Base-by-base conservation (phyloP, 1,140 invertebrate genomes). In the Lerema accius region DNA sequence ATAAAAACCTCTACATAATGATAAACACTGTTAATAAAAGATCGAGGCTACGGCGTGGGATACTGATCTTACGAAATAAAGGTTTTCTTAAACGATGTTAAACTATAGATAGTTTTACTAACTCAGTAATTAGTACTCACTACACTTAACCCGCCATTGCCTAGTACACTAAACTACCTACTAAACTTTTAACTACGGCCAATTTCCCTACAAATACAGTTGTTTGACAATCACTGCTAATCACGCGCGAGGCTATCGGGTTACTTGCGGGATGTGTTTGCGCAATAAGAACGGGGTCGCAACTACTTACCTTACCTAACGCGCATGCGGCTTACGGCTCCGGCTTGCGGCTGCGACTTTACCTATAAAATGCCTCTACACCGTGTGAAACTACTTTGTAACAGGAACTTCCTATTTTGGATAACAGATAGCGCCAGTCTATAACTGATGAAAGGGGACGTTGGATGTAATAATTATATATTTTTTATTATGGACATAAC, bases 151-250 rank as follows among this genome's bases (percentile, higher is more conserved):
- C n/a, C n/a, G n/a, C n/a, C n/a, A n/a, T n/a, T n/a, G n/a, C n/a
- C n/a, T n/a, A n/a, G n/a, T n/a, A n/a, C n/a, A n/a, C n/a, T n/a
- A n/a, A n/a, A n/a, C n/a, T n/a, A n/a, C n/a, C n/a, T 32, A 32
- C 28, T 4, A 9, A 32, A 10, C 28, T 32, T 7, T 37, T 1
- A 37, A 11, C 35, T 37, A 37, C 1, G 7, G 35, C 13, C 37
- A 39, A 39, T 39, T 42, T 42, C 14, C 39, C n/a, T 42, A 42
- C 39, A 16, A 42, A 42, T 16, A 42, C 39, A 15, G 39, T 42
- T 42, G 39, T 42, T 42, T 14, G 39, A 42, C 39, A 42, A 16
- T 42, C 39, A 42, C 39, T 42, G 39, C 39, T 42, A 42, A 42
- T 42, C 13, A 16, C 15, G 5, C 39, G 5, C 39, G 39, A 42